Evolutionary conservation across 92 coral and sea anemone species (phyloP).

Genomic region (Palythoa grandis): DNA sequence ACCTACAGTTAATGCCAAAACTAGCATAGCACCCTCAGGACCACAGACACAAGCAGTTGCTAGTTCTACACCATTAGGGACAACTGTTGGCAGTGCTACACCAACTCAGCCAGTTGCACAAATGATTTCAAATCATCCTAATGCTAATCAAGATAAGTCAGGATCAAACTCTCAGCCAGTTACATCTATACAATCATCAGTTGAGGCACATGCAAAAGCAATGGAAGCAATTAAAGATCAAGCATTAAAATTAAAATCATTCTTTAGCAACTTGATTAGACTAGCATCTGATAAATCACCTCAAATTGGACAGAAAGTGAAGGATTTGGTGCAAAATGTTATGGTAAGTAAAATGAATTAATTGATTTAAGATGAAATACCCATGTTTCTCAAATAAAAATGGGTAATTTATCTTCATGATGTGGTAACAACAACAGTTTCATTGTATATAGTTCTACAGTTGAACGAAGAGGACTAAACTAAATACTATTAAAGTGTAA

Average conservation of each 20-base stretch:
- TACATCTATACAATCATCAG: conserved; percentile 55
- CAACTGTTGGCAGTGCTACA: conserved; percentile 49
- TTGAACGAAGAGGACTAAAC: too few relatives aligned
- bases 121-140: conserved; percentile 46
- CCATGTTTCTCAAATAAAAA: too few relatives aligned
- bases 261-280: conserved; percentile 86
- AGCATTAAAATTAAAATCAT: conserved; percentile 85
- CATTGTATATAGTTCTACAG: too few relatives aligned
- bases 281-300: conserved; percentile 97
- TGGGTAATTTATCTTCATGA: too few relatives aligned
- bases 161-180: conserved; percentile 62
- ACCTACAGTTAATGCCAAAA: conserved; percentile 34
- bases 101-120: conserved; percentile 47
- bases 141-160: conserved; percentile 41
- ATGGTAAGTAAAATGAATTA: conserved; percentile 70
- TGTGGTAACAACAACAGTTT: too few relatives aligned
- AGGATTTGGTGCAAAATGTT: conserved; percentile 92
- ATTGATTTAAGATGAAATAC: neutral
- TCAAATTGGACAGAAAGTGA: conserved; percentile 90
- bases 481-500: too few relatives aligned
- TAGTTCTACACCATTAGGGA: conserved; percentile 47
- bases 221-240: conserved; percentile 87
- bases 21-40: conserved; percentile 45
- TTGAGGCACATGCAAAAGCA: conserved; percentile 51
- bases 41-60: conserved; percentile 35